Percentiles rank a stretch among this genome's conserved stretches.
Conservation (phyloP, 2,113 vertebrate genomes). For the Rostratula benghalensis region DNA sequence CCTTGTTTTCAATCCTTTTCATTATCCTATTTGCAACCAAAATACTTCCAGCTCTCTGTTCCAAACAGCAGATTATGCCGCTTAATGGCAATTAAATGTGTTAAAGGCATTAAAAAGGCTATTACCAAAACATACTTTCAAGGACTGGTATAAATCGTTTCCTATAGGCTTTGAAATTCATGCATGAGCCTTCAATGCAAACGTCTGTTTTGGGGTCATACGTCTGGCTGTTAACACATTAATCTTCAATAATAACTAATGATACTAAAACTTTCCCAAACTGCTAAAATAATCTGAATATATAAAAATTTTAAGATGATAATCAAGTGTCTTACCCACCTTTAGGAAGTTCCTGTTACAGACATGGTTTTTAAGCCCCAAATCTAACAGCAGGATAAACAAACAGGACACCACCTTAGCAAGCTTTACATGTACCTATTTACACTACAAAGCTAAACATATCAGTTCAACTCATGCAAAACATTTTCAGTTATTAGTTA, state of each 20-base stretch:
- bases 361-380: neutral
- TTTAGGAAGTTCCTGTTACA: neutral
- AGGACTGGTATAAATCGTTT: neutral
- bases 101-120: constrained; percentile 12
- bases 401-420: neutral
- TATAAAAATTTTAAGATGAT: neutral
- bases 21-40: constrained; percentile 20
- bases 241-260: neutral
- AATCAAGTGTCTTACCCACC: neutral
- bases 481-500: neutral
- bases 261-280: neutral
- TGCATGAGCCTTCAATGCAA: neutral
- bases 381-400: neutral
- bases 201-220: neutral
- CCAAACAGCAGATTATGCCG: constrained; percentile 5
- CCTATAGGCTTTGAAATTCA: neutral
- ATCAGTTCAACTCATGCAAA: neutral
- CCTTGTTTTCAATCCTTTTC: neutral
- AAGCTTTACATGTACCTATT: neutral
- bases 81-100: constrained; percentile 43
- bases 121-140: constrained; percentile 13
- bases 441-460: neutral
- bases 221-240: neutral
- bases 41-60: constrained; percentile 33
- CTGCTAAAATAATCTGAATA: neutral